A percentile compares a stretch with the other conserved stretches of the same genome.
These are phyloP conservation scores for Syrista parreyssii DNA, from an alignment of 2,888 invertebrate genomes.

Conservation along the genomic window DNA sequence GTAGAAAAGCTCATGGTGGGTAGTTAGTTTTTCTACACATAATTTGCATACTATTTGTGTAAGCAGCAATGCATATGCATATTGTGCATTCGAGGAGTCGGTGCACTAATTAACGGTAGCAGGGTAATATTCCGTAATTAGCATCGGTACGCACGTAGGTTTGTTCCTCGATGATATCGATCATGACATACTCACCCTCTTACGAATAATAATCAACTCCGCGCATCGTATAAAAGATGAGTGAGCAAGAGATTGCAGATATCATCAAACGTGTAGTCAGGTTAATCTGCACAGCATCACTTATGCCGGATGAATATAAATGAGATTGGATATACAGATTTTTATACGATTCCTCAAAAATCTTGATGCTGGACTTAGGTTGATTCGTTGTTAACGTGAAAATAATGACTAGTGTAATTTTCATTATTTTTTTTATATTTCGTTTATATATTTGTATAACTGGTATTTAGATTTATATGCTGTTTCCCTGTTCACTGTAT, in stretches of 20 bases:
- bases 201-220: not conserved
- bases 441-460: too few relatives aligned
- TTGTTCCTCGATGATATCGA: not conserved
- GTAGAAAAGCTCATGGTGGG: constrained; percentile 10
- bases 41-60: constrained; percentile 49
- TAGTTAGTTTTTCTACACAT: constrained; percentile 44
- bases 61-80: constrained; percentile 50
- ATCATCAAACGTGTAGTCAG: not conserved
- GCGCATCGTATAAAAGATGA: not conserved
- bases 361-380: not conserved
- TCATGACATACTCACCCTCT: not conserved
- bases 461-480: not conserved
- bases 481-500: not conserved
- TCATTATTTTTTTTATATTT: too few relatives aligned
- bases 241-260: not conserved
- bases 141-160: constrained; percentile 14
- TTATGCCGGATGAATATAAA: not conserved
- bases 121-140: constrained; percentile 43
- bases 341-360: not conserved
- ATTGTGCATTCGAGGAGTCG: constrained; percentile 27
- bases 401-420: too few relatives aligned
- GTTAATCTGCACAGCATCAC: not conserved
- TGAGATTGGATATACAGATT: not conserved
- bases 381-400: not conserved
- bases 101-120: constrained; percentile 16